These are phyloP conservation scores for Scomber japonicus DNA, from an alignment of 2,113 vertebrate genomes.

Conservation along the genomic window DNA sequence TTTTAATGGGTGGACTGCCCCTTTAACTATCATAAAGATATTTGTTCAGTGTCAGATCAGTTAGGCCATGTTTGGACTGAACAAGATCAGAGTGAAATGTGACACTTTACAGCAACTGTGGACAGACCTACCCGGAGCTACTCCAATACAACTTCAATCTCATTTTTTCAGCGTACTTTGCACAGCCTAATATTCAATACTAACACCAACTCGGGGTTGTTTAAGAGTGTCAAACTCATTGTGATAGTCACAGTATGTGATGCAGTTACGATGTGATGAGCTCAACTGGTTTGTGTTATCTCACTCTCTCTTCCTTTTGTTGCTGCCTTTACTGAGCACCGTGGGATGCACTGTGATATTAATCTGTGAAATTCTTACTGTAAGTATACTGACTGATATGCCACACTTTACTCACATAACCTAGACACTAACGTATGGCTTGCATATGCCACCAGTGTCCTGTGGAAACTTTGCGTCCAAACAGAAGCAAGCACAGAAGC, in stretches of 20 bases:
- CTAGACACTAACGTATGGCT: background rate
- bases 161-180: no score
- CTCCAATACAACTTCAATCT: no score
- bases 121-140: no score
- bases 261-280: background rate
- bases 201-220: no score
- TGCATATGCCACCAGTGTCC: slow-evolving; percentile 20
- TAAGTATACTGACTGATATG: slow-evolving; percentile 58
- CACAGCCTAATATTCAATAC: no score
- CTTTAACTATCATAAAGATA: background rate
- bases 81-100: background rate
- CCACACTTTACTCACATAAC: background rate
- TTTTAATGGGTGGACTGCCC: background rate
- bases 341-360: slow-evolving; percentile 48
- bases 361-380: slow-evolving; percentile 53
- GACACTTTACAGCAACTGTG: no score
- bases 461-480: background rate
- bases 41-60: background rate
- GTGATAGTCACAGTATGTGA: background rate
- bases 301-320: slow-evolving; percentile 42
- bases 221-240: background rate
- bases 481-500: background rate
- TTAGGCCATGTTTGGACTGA: background rate
- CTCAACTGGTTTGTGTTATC: slow-evolving; percentile 29
- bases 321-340: slow-evolving; percentile 61